These are phyloP conservation scores for Enoplosus armatus DNA, from an alignment of 2,797 vertebrate species.

Conservation along the genomic window DNA sequence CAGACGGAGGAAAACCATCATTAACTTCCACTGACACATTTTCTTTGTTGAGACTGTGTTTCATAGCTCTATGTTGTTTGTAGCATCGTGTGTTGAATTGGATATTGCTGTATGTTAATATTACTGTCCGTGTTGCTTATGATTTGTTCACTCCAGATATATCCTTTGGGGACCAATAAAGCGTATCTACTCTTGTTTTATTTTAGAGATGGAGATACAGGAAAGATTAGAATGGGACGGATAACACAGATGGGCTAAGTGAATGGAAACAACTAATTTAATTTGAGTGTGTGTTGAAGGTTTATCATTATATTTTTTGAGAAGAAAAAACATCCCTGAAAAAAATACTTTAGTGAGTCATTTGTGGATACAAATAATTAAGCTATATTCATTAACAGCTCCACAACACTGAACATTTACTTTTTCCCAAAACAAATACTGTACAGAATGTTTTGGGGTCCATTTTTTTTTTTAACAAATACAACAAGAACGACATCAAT, in stretches of 20 bases:
- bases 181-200: not conserved
- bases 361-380: not conserved
- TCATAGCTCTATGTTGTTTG: not conserved
- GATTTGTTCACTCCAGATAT: not conserved
- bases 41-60: not conserved
- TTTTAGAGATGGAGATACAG: not conserved
- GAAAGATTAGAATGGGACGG: not conserved
- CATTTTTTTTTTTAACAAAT: not conserved
- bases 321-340: not conserved
- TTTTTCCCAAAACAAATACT: constrained; percentile 4
- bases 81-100: not conserved
- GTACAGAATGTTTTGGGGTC: not conserved
- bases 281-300: not conserved
- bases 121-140: not conserved
- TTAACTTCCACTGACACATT: not conserved
- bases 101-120: not conserved
- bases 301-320: not conserved
- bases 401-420: not conserved
- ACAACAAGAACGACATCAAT: not conserved
- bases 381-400: not conserved
- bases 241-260: not conserved
- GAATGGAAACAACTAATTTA: not conserved
- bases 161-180: not conserved
- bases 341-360: not conserved
- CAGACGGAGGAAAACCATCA: not conserved